phyloP scores from a whole-genome alignment of 2,797 vertebrate species.

The Schizopygopsis pylzovi region DNA sequence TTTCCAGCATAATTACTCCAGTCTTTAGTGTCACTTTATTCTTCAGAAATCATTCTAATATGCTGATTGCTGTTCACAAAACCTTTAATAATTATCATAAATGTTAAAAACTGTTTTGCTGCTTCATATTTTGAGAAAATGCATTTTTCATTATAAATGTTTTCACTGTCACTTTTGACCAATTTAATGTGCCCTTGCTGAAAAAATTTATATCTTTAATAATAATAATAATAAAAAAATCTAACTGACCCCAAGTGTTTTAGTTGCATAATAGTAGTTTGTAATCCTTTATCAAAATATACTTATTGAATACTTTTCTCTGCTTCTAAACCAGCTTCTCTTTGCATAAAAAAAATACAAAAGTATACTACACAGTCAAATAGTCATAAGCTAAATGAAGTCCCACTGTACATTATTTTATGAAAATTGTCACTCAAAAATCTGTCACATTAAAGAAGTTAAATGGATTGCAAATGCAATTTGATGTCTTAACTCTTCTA shows the following conservation, averaged over 20 bases:
- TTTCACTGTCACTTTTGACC: not conserved
- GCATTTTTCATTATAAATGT: not conserved
- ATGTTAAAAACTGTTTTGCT: not conserved
- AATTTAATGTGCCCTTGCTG: not conserved
- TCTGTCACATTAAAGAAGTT: not conserved
- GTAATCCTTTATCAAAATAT: not conserved
- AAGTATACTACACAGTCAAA: not conserved
- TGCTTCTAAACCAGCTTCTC: not conserved
- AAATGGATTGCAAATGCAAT: not conserved
- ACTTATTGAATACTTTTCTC: not conserved
- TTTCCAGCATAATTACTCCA: not conserved
- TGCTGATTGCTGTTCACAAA: not conserved
- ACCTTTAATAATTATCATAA: not conserved
- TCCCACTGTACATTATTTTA: not conserved
- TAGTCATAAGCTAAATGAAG: not conserved
- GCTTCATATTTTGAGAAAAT: not conserved
- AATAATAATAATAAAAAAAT: no score
- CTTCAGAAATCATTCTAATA: not conserved
- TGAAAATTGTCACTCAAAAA: not conserved
- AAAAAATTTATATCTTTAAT: not conserved
- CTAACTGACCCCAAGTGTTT: not conserved
- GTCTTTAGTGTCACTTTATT: not conserved
- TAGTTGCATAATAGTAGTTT: not conserved
- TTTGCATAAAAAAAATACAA: not conserved
- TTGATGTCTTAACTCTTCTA: slow-evolving; percentile 19